Evolutionary conservation across 2,888 invertebrate genomes (phyloP), one percentile per base, ranked within the genome.

Genomic region (Netelia fuscicornis): DNA sequence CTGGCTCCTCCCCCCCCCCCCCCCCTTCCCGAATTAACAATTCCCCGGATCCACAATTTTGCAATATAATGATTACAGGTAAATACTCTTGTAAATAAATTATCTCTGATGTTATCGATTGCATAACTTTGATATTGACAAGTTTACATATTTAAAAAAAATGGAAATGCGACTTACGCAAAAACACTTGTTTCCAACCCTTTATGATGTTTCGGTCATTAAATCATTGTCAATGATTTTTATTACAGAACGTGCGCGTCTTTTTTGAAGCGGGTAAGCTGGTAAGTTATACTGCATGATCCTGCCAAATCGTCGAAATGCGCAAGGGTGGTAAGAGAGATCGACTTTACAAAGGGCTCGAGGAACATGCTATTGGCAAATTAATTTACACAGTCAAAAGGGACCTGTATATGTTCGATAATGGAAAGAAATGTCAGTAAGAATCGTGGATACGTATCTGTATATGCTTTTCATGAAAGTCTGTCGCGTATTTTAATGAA

Each of bases 401-500:
- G 30, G 9, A 60, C 10, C 23, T 25, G 10, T 60, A 23, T 60
- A 48, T 13, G 25, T 64, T 37, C 30, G 60, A 58, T 30, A 30
- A 77, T 77, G 20, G 20, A 48, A 67, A 77, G 11, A 68, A 77
- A 77, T 44, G 64, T 17, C 13, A 11, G n/a, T n/a, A 54, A 60
- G 8, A 60, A 20, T 23, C 8, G 23, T 60, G 10, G 5, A 10
- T 60, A 60, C 23, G 10, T 60, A 23, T 60, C 20, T 20, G 10
- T 60, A 62, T 64, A 54, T 54, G 23, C 54, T 56, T 71, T 71
- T 17, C 37, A 54, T n/a, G 44, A 79, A 71, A 71, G 64, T 64
- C 64, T 20, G 56, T 80, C 65, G 37, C 37, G 11, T 13, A 54
- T 64, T 70, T 62, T 70, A 42, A 78, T 78, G 70, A 17, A 71